Base-by-base conservation (phyloP, 2,113 vertebrate species). In the Haplotaxodon microlepis region DNA sequence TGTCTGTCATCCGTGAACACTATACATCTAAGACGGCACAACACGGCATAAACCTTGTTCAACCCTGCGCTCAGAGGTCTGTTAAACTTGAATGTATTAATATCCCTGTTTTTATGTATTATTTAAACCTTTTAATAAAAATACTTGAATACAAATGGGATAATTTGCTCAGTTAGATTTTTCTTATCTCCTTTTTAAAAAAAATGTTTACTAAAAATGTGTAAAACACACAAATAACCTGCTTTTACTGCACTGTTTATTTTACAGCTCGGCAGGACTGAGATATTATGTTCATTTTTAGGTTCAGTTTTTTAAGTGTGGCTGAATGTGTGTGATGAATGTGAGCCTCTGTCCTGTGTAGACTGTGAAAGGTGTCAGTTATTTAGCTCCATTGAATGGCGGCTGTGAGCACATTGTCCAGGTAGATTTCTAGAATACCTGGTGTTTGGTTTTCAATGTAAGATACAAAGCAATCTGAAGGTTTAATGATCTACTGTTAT, bases 381-480 rank as follows among this genome's bases (percentile, higher is more conserved):
- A 84, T 87, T 84, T 79, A 38, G 56, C 29, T n/a, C 42, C 9
- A 2, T 7, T 93, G 90, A 95, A 95, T 94, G 88, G 92, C 56
- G 7, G 86, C 87, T 56, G 51, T 16, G 56, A 42, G 88, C 80
- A 91, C 92, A 93, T 94, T 96, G 95, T 96, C 87, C 88, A 88
- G 88, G 83, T 91, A 90, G 45, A 53, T 84, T 96, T 96, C 95
- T 92, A 94, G 94, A 96, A 95, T 13, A 88, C 69, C 86, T 76
- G 79, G 42, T 56, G 59, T 89, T 27, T 84, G 54, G 8, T 31
- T 56, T 87, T 78, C 50, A 71, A 8, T 42, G 59, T 19, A 13
- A 12, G 21, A 19, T 8, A 12, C 50, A 56, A 34, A 80, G 87
- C 29, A n/a, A 4, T 17, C 3, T 54, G 36, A 69, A 34, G 38